Evolutionary conservation across 30 jellyfish, hydroid and myxozoan species (phyloP).

Genomic region (Pseudorhiza aurosa): DNA sequence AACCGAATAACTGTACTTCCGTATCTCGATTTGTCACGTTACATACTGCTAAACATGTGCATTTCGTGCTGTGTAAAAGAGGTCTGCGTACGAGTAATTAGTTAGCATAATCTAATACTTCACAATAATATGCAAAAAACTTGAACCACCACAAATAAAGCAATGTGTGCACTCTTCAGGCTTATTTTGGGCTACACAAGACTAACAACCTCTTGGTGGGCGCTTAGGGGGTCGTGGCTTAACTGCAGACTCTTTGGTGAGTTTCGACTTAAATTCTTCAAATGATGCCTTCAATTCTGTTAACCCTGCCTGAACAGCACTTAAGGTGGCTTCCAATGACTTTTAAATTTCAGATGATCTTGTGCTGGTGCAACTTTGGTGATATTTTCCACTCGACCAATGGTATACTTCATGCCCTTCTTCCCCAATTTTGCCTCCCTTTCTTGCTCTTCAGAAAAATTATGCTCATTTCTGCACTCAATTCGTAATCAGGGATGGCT

Average conservation of each 20-base stretch:
- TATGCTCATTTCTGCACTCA: conserved; percentile 18
- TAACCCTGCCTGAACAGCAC: conserved; percentile 35
- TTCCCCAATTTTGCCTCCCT: conserved; percentile 47
- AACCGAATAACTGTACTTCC: no score
- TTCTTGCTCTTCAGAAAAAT: conserved; percentile 55
- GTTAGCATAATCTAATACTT: no score
- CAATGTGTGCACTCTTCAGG: conserved; percentile 59
- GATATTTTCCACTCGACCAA: conserved; percentile 25
- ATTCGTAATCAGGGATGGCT: conserved; percentile 24
- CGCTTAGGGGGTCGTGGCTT: conserved; percentile 15
- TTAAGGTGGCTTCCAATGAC: conserved; percentile 25
- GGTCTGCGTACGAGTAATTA: no score
- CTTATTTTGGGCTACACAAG: conserved; percentile 15
- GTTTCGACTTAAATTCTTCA: conserved; percentile 29
- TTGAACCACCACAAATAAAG: conserved; percentile 51
- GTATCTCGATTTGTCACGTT: no score
- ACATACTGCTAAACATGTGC: no score
- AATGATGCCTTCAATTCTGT: conserved; percentile 42
- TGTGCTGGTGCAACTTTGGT: conserved; percentile 3
- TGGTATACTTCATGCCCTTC: background rate
- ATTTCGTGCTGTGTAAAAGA: no score
- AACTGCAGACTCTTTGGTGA: background rate
- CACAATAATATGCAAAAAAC: conserved; percentile 58
- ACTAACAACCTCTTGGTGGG: conserved; percentile 33
- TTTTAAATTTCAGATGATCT: conserved; percentile 10